These are phyloP conservation scores for Cantharis rustica DNA, from an alignment of 2,888 invertebrate species.

Conservation along the genomic window DNA sequence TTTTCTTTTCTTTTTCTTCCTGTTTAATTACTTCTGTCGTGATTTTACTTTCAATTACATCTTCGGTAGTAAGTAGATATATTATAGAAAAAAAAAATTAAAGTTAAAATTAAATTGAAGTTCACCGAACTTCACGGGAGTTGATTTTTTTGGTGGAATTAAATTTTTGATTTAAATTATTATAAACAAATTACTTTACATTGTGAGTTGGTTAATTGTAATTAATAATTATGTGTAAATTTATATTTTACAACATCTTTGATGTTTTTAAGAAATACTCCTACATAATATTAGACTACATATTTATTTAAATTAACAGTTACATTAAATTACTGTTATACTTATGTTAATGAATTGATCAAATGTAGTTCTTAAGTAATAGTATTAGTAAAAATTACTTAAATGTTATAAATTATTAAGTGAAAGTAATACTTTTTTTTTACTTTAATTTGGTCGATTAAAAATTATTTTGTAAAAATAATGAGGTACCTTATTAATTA, in stretches of 20 bases:
- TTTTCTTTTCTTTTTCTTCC: neutral
- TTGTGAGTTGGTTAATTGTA: neutral
- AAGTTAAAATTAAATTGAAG: neutral
- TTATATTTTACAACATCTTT: neutral
- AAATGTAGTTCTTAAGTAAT: neutral
- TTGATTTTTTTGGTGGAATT: neutral
- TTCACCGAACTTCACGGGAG: neutral
- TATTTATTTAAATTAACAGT: neutral
- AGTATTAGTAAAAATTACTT: neutral
- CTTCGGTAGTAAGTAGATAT: constrained; percentile 2
- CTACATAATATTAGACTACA: no score
- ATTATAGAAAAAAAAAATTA: no score
- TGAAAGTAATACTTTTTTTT: neutral
- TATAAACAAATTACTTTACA: neutral
- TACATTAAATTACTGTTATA: neutral
- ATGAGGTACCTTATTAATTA: neutral
- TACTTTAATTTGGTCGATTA: neutral
- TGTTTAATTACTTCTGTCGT: neutral
- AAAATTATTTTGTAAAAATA: neutral
- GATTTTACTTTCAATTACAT: neutral
- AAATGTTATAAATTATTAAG: neutral
- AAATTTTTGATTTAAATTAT: neutral
- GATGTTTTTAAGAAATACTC: neutral
- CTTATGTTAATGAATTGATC: neutral
- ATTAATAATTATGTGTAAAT: neutral